A percentile compares a stretch with the other conserved stretches of the same genome.
phyloP scores from a whole-genome alignment of 2,797 vertebrate genomes.

The Eutrigla gurnardus region DNA sequence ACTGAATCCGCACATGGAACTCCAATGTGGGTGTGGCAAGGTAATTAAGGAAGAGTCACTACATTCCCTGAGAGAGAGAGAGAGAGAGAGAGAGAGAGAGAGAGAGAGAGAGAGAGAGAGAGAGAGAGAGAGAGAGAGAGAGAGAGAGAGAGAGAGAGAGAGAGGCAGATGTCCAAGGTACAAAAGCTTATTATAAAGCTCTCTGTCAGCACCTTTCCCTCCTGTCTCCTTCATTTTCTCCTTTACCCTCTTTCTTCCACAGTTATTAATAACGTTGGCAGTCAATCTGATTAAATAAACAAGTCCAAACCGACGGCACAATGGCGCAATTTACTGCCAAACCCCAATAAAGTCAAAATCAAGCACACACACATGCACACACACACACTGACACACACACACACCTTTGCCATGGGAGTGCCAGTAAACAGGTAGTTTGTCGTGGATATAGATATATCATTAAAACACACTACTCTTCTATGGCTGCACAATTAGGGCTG shows the following conservation, averaged over 20 bases:
- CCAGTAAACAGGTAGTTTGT: slow-evolving; percentile 4
- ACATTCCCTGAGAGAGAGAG: slow-evolving; percentile 11
- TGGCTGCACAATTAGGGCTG: no score
- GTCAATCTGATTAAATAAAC: slow-evolving; percentile 76
- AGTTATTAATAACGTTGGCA: slow-evolving; percentile 79
- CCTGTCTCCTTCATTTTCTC: slow-evolving; percentile 58
- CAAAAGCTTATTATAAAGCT: slow-evolving; percentile 73
- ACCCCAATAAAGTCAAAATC: slow-evolving; percentile 33
- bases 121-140: neutral
- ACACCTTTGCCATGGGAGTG: slow-evolving; percentile 1
- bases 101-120: neutral
- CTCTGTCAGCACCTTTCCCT: slow-evolving; percentile 72
- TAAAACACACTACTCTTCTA: slow-evolving; percentile 1
- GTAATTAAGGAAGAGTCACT: slow-evolving; percentile 36
- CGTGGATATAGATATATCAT: slow-evolving; percentile 6
- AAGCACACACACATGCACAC: slow-evolving; percentile 2
- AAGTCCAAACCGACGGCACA: slow-evolving; percentile 36
- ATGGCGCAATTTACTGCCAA: slow-evolving; percentile 39
- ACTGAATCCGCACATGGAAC: slow-evolving; percentile 3
- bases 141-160: slow-evolving; percentile 1
- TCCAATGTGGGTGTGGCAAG: slow-evolving; percentile 22
- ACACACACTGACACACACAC: neutral
- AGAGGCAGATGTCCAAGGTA: slow-evolving; percentile 43
- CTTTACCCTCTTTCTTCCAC: slow-evolving; percentile 63
- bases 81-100: neutral